Conservation (phyloP, 2,113 vertebrate genomes). For the Cyprinodon variegatus region DNA sequence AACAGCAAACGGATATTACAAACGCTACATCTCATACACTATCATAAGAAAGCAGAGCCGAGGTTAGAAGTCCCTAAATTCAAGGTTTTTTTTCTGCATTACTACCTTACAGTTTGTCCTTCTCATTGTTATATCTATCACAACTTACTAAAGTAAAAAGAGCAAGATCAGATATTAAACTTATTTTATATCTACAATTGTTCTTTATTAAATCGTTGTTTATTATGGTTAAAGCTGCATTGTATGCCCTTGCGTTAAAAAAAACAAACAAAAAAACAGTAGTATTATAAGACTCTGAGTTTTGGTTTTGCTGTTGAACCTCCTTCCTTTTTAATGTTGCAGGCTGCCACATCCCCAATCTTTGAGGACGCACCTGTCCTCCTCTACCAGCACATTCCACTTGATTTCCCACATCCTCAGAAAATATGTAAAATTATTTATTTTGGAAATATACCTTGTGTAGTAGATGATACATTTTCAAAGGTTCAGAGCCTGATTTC, state of each 20-base stretch:
- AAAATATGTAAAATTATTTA: conserved; percentile 1
- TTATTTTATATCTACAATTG: not conserved
- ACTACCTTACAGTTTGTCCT: not conserved
- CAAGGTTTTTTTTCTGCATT: not conserved
- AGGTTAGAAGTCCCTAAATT: not conserved
- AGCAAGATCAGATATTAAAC: not conserved
- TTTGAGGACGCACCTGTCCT: not conserved
- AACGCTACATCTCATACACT: too few species aligned
- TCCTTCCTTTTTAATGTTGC: not conserved
- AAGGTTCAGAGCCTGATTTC: conserved; percentile 33
- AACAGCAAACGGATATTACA: too few species aligned
- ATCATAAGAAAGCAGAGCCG: too few species aligned
- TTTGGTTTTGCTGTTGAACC: not conserved
- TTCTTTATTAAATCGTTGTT: not conserved
- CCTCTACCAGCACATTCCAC: not conserved
- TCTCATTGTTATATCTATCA: not conserved
- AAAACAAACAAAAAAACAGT: too few species aligned
- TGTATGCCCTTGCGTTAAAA: not conserved
- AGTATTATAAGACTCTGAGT: not conserved
- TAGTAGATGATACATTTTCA: conserved; percentile 37
- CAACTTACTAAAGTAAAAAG: not conserved
- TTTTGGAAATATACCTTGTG: not conserved
- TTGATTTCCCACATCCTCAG: not conserved
- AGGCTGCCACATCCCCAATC: not conserved
- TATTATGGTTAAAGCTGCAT: not conserved